Base-by-base conservation (phyloP, 2,888 invertebrate genomes). In the Ptychoptera albimana region DNA sequence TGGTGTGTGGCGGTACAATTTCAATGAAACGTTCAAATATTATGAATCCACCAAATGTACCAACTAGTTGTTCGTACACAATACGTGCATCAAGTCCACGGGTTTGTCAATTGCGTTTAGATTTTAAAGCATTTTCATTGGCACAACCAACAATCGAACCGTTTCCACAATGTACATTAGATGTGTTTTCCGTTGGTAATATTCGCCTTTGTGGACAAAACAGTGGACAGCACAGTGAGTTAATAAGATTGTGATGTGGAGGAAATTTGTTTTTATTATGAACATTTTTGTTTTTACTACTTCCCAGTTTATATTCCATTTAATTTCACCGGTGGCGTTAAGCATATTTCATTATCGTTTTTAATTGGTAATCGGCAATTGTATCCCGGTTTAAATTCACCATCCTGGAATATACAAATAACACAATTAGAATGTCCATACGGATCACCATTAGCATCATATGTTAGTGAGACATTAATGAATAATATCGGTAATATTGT, bases 331-430 rank as follows among this genome's bases (percentile, higher is more conserved):
- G 50, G 52, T 0, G 61, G 60, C 11, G 55, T 53, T 2, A 54
- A 57, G 37, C 58, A 58, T 43, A 48, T 59, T 5, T 71, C 46
- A 64, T 67, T 64, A 63, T 71, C 9, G 59, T 72, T 9, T 61
- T 63, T 8, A 63, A 66, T 67, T 60, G 67, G 53, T 54, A 68
- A 8, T 53, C 66, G 10, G 58, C 71, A 46, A 60, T 67, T n/a
- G 58, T 40, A 42, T 40, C 42, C 44, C n/a, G 31, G 39, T 71
- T 38, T 68, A 68, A 0, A 66, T 64, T 45, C 68, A 11, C 46
- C 68, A 11, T 68, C 69, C 0, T 75, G 76, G 79, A 71, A 73
- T 54, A 67, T 78, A 50, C 70, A 74, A 50, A 70, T 77, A 36
- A 75, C 75, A 0, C 77, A 77, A 54, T 52, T 77, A 16, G 76